phyloP scores from a whole-genome alignment of 2,797 vertebrate species.

The Macroramphosus scolopax region DNA sequence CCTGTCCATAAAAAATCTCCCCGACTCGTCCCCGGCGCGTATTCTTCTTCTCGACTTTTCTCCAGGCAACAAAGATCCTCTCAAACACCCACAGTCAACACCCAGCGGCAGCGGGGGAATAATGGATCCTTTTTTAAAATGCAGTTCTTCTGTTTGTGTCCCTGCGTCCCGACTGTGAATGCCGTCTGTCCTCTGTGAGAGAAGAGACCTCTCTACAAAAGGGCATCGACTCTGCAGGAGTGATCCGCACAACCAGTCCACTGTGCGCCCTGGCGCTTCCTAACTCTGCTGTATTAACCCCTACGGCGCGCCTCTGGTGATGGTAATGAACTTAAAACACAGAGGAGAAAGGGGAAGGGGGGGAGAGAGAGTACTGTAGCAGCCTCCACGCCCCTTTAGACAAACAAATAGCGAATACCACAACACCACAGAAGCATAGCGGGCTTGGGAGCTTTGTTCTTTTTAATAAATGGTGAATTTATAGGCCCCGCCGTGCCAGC shows the following conservation, averaged over 20 bases:
- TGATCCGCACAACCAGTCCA: slow-evolving; percentile 64
- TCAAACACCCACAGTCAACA: slow-evolving; percentile 69
- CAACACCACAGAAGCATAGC: slow-evolving; percentile 31
- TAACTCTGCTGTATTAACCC: slow-evolving; percentile 66
- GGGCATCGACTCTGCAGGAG: slow-evolving; percentile 77
- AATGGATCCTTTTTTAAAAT: slow-evolving; percentile 68
- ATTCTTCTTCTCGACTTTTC: slow-evolving; percentile 62
- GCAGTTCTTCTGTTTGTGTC: slow-evolving; percentile 69
- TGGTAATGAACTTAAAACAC: slow-evolving; percentile 50
- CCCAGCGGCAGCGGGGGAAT: slow-evolving; percentile 53
- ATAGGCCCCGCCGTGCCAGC: slow-evolving; percentile 21
- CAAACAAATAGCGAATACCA: slow-evolving; percentile 61
- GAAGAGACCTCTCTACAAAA: slow-evolving; percentile 74
- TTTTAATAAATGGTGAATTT: slow-evolving; percentile 49
- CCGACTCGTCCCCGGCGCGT: slow-evolving; percentile 45
- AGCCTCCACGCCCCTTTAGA: slow-evolving; percentile 56
- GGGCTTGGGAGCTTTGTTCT: slow-evolving; percentile 51
- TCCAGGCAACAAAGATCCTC: slow-evolving; percentile 64
- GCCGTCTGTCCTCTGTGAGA: slow-evolving; percentile 71
- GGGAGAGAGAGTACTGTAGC: slow-evolving; percentile 20
- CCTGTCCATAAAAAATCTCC: slow-evolving; percentile 28
- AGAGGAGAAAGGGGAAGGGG: neutral
- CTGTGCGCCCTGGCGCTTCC: slow-evolving; percentile 60
- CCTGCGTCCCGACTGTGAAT: slow-evolving; percentile 64
- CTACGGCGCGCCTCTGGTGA: slow-evolving; percentile 57